A percentile compares a stretch with the other conserved stretches of the same genome.
Conservation (phyloP, 2,113 vertebrate species). For the Oplegnathus fasciatus region DNA sequence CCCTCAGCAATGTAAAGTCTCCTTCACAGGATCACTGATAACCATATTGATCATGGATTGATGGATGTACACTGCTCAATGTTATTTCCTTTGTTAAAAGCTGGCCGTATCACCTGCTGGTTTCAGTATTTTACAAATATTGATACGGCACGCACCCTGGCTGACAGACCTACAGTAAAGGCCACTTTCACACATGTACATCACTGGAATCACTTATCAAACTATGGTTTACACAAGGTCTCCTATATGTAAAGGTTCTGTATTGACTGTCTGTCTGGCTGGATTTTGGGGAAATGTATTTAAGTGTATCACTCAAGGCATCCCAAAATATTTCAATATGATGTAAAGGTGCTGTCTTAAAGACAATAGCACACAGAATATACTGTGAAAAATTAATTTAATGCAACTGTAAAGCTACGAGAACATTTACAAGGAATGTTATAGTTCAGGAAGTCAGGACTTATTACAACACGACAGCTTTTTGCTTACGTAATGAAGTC, state of each 20-base stretch:
- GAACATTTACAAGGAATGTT: background rate
- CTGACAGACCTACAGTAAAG: too few species aligned
- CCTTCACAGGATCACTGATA: background rate
- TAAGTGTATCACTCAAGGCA: background rate
- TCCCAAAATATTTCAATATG: background rate
- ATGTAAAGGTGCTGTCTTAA: background rate
- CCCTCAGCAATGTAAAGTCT: background rate
- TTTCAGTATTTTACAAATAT: background rate
- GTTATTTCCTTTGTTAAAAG: background rate
- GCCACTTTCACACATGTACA: too few species aligned
- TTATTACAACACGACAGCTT: background rate
- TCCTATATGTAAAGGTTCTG: background rate
- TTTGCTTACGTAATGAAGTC: conserved; percentile 93
- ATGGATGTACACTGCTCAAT: too few species aligned
- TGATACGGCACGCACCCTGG: background rate
- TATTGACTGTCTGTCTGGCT: too few species aligned
- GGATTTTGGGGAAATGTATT: background rate
- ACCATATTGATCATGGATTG: too few species aligned
- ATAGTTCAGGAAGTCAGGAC: background rate
- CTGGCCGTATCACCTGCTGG: background rate
- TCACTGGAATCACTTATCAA: background rate
- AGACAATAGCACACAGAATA: too few species aligned
- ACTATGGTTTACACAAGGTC: background rate
- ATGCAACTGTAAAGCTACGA: background rate
- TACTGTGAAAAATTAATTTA: background rate